A percentile compares a stretch with the other conserved stretches of the same genome.
These are phyloP conservation scores for Sterrhoptilus dennistouni DNA, from an alignment of 2,113 vertebrate genomes.

Conservation along the genomic window DNA sequence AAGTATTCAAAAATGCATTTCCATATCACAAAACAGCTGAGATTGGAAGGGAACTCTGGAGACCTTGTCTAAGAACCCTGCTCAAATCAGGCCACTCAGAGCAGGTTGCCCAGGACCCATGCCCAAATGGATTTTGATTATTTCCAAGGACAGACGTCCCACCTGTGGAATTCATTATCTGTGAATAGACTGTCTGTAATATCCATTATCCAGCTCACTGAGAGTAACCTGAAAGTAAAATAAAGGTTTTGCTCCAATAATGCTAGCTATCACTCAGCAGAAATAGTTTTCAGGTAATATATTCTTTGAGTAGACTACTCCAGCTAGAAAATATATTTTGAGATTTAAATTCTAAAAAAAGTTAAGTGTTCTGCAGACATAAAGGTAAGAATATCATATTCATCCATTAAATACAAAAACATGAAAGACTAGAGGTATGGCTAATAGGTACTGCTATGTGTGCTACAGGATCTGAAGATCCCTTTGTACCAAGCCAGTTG, in stretches of 20 bases:
- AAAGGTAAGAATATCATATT: neutral
- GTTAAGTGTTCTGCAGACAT: neutral
- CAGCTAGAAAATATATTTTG: neutral
- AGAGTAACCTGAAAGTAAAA: neutral
- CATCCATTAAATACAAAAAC: neutral
- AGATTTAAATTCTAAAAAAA: neutral
- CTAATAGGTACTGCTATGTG: neutral
- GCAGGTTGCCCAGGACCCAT: neutral
- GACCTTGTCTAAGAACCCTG: neutral
- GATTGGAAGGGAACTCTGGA: neutral
- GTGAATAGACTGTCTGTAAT: neutral
- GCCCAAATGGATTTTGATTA: neutral
- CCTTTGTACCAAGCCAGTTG: neutral
- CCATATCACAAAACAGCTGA: neutral
- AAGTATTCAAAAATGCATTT: neutral
- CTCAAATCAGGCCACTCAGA: neutral
- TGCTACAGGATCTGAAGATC: neutral
- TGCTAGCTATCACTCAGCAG: neutral
- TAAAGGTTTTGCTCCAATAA: neutral
- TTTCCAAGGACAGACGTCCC: neutral
- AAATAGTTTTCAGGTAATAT: neutral
- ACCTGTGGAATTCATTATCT: neutral
- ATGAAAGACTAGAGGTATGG: neutral
- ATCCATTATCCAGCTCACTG: neutral
- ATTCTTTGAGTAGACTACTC: neutral